Evolutionary conservation across 2,113 vertebrate genomes (phyloP).

Genomic region (Periophthalmus modestus): DNA sequence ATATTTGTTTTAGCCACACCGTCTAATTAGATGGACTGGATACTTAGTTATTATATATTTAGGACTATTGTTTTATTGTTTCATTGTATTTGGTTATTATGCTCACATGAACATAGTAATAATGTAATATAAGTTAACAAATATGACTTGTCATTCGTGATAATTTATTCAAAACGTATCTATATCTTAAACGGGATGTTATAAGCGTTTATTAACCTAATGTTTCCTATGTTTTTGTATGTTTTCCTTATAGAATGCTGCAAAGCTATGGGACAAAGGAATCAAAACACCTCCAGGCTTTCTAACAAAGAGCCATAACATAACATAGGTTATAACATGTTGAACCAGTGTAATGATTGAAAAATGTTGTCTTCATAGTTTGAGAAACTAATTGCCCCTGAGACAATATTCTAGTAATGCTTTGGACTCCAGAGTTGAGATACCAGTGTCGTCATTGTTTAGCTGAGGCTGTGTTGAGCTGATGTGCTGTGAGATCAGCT

Average conservation of each 20-base stretch:
- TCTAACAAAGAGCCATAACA: slow-evolving; percentile 72
- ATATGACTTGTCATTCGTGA: not conserved
- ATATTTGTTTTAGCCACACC: slow-evolving; percentile 6
- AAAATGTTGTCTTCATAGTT: slow-evolving; percentile 5
- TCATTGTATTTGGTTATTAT: not conserved
- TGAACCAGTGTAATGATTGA: not conserved
- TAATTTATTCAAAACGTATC: not conserved
- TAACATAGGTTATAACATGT: slow-evolving; percentile 19
- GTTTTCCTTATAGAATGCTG: slow-evolving; percentile 61
- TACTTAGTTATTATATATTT: not conserved
- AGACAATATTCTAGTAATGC: slow-evolving; percentile 18
- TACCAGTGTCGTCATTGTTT: slow-evolving; percentile 8
- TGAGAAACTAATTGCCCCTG: slow-evolving; percentile 3
- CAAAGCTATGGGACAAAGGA: slow-evolving; percentile 63
- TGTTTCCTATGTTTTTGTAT: slow-evolving; percentile 16
- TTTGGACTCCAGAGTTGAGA: slow-evolving; percentile 10
- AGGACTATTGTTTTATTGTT: not conserved
- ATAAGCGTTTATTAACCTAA: not conserved
- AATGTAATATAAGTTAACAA: not conserved
- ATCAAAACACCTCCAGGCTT: slow-evolving; percentile 42
- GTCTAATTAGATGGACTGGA: not conserved
- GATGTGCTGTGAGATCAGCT: slow-evolving; percentile 17
- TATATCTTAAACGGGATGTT: not conserved
- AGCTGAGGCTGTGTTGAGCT: slow-evolving; percentile 7
- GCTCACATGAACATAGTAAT: not conserved